phyloP scores from a whole-genome alignment of 1,140 invertebrate genomes.

The Cotesia chilonis region DNA sequence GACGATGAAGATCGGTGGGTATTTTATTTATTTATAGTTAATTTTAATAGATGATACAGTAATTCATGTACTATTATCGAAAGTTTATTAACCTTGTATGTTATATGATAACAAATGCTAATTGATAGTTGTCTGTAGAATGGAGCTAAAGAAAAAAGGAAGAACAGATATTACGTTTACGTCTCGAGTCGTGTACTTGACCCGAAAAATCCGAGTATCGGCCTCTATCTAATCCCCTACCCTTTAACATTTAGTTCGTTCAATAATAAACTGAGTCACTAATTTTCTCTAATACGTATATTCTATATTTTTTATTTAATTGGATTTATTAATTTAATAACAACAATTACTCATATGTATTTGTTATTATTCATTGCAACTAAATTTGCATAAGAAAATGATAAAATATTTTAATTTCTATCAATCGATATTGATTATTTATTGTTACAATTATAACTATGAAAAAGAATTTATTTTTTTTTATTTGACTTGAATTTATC shows the following conservation, averaged over 20 bases:
- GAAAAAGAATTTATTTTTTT: too few relatives aligned
- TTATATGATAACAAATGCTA: constrained; percentile 6
- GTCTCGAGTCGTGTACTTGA: constrained; percentile 31
- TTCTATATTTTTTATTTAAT: background rate
- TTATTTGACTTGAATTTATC: too few relatives aligned
- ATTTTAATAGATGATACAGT: background rate
- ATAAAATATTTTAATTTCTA: background rate
- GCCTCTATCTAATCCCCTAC: constrained; percentile 12
- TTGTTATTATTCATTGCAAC: background rate
- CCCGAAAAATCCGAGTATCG: constrained; percentile 30
- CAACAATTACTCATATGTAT: background rate
- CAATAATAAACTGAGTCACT: constrained; percentile 7
- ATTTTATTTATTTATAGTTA: constrained; percentile 4
- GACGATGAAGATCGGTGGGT: constrained; percentile 62
- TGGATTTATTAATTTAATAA: constrained; percentile 4
- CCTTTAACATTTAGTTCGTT: constrained; percentile 23
- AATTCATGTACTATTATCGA: background rate
- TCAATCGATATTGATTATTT: constrained; percentile 3
- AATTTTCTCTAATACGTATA: background rate
- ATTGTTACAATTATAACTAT: background rate
- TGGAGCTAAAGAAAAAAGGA: constrained; percentile 6
- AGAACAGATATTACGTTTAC: background rate
- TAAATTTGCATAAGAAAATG: background rate
- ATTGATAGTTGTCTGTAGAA: constrained; percentile 22
- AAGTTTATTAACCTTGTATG: constrained; percentile 25